phyloP scores from a whole-genome alignment of 2,797 vertebrate species.

The Numenius phaeopus region DNA sequence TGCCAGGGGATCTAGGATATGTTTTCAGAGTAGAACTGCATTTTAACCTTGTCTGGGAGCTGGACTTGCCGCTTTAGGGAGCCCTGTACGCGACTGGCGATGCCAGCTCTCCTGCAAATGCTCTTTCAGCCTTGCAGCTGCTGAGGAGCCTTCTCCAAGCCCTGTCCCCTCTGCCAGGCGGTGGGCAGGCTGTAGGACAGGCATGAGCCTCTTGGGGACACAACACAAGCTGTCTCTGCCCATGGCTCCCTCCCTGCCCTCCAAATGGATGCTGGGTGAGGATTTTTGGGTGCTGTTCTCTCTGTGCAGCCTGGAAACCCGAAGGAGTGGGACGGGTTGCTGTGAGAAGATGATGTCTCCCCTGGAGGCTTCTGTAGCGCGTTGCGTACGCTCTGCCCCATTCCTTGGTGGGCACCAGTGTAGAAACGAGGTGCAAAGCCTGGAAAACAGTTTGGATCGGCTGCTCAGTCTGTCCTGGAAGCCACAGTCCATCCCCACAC shows the following conservation, averaged over 20 bases:
- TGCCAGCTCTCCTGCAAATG: neutral
- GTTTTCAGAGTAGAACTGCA: conserved; percentile 10
- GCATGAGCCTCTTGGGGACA: fast-evolving
- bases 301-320: neutral
- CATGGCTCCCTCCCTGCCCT: neutral
- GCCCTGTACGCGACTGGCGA: neutral
- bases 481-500: neutral
- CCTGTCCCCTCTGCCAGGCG: neutral
- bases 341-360: neutral
- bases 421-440: neutral
- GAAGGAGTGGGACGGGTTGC: neutral
- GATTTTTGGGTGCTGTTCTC: fast-evolving
- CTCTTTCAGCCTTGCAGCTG: neutral
- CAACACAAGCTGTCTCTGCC: neutral
- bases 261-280: neutral
- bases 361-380: neutral
- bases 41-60: neutral
- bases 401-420: neutral
- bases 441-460: neutral
- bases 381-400: neutral
- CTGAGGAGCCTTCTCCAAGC: neutral
- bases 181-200: neutral
- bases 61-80: neutral
- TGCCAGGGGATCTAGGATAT: neutral
- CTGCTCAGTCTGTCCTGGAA: neutral